Base-by-base conservation (phyloP, 2,888 invertebrate genomes). In the Amaurobius ferox region DNA sequence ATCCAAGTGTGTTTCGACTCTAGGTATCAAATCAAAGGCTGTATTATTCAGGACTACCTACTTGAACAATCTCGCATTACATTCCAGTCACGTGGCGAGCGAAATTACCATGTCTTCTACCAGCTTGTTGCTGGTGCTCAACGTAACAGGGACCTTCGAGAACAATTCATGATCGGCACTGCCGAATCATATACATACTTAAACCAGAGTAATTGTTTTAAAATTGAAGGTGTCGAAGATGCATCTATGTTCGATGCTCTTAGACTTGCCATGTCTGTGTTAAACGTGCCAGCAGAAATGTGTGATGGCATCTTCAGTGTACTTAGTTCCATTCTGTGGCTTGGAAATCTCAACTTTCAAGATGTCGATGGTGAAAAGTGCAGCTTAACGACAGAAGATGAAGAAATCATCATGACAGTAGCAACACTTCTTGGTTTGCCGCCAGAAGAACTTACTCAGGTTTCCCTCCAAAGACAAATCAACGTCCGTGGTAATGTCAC, bases 401-500 rank as follows among this genome's bases (percentile, higher is more conserved):
- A 94, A 87, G 94, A 94, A 48, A 95, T 96, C 74, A 93, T 96
- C 39, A 93, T 93, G 0, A 95, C 94, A 0, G 94, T 97, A 3
- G 94, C 94, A 1, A 93, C 93, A 72, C 92, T 97, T 76, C 92
- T 97, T 80, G 96, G 96, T 0, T 92, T 97, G 70, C 94, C 95
- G 72, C 93, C 94, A 70, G 94, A 95, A 72, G 95, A 95, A 89
- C 93, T 97, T 13, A 94, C 94, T 76, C 94, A 96, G 90, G 96
- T 97, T 28, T 91, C 96, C 30, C 92, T 94, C 79, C 93, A 93
- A 90, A 91, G 96, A 26, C 96, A 97, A 92, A 97, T 97, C 90
- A 97, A 97, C 90, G 97, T 97, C 28, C 93, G 97, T 9, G 97
- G 97, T 1, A 97, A 96, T 91, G 96, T 97, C 88, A 97, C 97